phyloP scores from a whole-genome alignment of 2,797 vertebrate species.

The Peromyscus eremicus region DNA sequence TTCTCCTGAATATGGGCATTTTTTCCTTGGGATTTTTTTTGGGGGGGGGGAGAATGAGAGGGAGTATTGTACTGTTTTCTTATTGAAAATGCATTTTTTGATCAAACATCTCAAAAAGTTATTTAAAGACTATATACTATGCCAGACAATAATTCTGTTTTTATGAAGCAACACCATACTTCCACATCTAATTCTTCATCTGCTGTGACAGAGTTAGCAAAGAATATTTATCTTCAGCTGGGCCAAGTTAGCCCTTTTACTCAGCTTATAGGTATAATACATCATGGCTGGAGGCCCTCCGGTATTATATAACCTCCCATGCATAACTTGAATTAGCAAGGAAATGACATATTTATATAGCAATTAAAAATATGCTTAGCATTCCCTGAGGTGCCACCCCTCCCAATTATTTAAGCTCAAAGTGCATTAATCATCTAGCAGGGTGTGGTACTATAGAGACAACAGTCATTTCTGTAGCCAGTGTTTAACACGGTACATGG shows the following conservation, averaged over 20 bases:
- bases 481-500: slow-evolving; percentile 52
- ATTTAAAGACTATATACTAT: slow-evolving; percentile 66
- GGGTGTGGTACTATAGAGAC: slow-evolving; percentile 65
- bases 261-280: slow-evolving; percentile 76
- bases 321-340: slow-evolving; percentile 83
- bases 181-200: slow-evolving; percentile 78
- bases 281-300: slow-evolving; percentile 61
- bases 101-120: slow-evolving; percentile 69
- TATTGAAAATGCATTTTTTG: slow-evolving; percentile 68
- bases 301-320: slow-evolving; percentile 73
- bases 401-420: slow-evolving; percentile 82
- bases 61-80: background rate
- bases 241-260: slow-evolving; percentile 64
- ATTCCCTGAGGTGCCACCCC: slow-evolving; percentile 77
- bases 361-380: slow-evolving; percentile 86
- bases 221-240: slow-evolving; percentile 68
- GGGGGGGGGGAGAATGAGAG: too few species aligned
- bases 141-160: slow-evolving; percentile 67
- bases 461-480: slow-evolving; percentile 61
- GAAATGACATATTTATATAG: slow-evolving; percentile 84
- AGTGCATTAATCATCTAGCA: slow-evolving; percentile 75
- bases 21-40: slow-evolving; percentile 18
- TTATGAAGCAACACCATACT: slow-evolving; percentile 61
- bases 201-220: slow-evolving; percentile 65
- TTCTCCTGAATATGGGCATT: slow-evolving; percentile 40